These are phyloP conservation scores for Spinus pinus DNA, from an alignment of 2,797 vertebrate genomes.

Conservation along the genomic window DNA sequence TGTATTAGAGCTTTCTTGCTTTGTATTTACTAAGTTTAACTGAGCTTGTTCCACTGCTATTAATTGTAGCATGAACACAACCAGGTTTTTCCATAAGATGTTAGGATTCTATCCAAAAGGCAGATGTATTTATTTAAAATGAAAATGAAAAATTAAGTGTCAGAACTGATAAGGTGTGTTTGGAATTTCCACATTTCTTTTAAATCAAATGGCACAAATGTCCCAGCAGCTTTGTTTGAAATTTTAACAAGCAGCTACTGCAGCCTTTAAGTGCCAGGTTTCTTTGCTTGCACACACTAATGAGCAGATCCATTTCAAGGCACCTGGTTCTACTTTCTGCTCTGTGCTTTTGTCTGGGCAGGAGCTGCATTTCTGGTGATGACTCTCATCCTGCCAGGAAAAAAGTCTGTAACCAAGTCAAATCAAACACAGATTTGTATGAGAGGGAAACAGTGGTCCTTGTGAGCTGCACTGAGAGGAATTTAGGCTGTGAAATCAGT, in stretches of 20 bases:
- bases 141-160: not conserved
- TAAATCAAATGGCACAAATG: not conserved
- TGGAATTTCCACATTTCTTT: not conserved
- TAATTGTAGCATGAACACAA: not conserved
- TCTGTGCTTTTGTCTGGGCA: not conserved
- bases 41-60: not conserved
- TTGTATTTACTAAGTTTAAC: not conserved
- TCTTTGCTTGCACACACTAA: not conserved
- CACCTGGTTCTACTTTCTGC: not conserved
- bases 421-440: not conserved
- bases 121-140: not conserved
- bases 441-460: not conserved
- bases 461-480: not conserved
- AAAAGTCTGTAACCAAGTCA: not conserved
- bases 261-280: not conserved
- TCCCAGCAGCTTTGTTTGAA: not conserved
- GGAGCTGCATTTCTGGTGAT: not conserved
- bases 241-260: not conserved
- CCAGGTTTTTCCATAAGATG: not conserved
- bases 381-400: not conserved
- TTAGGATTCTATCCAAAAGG: not conserved
- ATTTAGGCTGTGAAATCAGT: not conserved
- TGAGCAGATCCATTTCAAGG: not conserved
- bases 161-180: not conserved
- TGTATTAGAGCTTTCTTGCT: not conserved